Evolutionary conservation across 53 echinoderm and acorn worm genomes (phyloP).

Genomic region (Antedon mediterranea): DNA sequence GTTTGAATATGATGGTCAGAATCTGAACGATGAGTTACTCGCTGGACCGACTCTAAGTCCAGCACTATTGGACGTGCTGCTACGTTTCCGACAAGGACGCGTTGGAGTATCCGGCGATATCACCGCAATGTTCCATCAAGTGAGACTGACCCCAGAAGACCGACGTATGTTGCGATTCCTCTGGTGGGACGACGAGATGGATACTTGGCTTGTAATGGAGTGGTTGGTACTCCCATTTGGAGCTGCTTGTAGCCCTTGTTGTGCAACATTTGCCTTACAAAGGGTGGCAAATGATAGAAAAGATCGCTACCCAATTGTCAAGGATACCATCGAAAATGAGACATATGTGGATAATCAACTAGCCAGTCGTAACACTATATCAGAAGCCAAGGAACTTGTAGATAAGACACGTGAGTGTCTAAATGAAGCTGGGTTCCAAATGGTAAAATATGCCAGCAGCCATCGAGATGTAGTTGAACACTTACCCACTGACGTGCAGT

Average conservation of each 20-base stretch:
- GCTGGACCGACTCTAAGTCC: constrained; percentile 2
- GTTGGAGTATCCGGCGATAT: constrained; percentile 1
- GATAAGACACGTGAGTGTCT: constrained; percentile 3
- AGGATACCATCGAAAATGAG: neutral
- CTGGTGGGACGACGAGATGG: constrained; percentile 12
- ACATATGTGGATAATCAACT: constrained; percentile 6
- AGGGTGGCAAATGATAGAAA: constrained; percentile 1
- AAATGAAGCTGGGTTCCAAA: constrained; percentile 6
- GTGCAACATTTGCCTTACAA: constrained; percentile 5
- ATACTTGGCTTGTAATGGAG: constrained; percentile 7
- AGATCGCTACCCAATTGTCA: neutral
- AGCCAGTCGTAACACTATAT: neutral
- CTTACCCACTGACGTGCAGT: neutral
- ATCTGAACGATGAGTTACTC: constrained; percentile 4
- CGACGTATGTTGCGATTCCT: constrained; percentile 3
- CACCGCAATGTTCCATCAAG: constrained; percentile 9
- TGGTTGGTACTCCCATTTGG: constrained; percentile 16
- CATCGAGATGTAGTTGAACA: constrained; percentile 2
- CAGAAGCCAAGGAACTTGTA: neutral
- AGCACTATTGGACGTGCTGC: constrained; percentile 2
- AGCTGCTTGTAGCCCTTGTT: constrained; percentile 22
- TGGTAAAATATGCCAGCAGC: constrained; percentile 13
- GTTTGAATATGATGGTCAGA: constrained; percentile 3
- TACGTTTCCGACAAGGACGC: constrained; percentile 10
- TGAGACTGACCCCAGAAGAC: neutral